phyloP scores from a whole-genome alignment of 2,888 invertebrate species.

The Oasisia sp. region DNA sequence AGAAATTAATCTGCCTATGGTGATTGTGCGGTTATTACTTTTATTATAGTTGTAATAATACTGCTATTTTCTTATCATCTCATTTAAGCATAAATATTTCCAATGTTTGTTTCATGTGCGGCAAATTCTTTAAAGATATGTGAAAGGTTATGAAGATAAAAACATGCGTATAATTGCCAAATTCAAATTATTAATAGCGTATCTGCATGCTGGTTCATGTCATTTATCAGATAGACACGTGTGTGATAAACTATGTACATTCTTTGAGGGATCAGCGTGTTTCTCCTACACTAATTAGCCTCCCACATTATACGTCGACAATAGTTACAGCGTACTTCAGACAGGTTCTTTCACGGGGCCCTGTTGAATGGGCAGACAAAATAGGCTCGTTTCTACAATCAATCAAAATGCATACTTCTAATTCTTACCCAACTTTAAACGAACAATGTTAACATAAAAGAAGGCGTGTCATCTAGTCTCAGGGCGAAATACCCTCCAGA shows the following conservation, averaged over 20 bases:
- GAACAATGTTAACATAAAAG: neutral
- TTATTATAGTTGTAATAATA: too few relatives aligned
- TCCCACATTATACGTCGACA: neutral
- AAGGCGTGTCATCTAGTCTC: too few relatives aligned
- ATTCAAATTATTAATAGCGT: neutral
- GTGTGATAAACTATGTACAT: neutral
- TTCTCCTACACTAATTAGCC: neutral
- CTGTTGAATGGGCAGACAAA: neutral
- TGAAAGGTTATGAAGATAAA: too few relatives aligned
- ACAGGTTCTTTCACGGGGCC: neutral
- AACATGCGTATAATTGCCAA: neutral
- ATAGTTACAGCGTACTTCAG: neutral
- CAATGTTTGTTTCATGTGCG: too few relatives aligned
- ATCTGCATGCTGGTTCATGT: neutral
- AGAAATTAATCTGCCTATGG: too few relatives aligned
- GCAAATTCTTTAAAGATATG: too few relatives aligned
- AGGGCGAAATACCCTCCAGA: constrained; percentile 36
- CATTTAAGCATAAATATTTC: too few relatives aligned
- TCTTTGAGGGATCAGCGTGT: neutral
- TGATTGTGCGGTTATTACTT: too few relatives aligned
- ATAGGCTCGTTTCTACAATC: neutral
- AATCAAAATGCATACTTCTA: neutral
- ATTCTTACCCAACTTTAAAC: neutral
- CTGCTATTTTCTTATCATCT: too few relatives aligned
- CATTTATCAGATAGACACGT: neutral